phyloP scores from a whole-genome alignment of 2,113 vertebrate genomes.

The Podilymbus podiceps region DNA sequence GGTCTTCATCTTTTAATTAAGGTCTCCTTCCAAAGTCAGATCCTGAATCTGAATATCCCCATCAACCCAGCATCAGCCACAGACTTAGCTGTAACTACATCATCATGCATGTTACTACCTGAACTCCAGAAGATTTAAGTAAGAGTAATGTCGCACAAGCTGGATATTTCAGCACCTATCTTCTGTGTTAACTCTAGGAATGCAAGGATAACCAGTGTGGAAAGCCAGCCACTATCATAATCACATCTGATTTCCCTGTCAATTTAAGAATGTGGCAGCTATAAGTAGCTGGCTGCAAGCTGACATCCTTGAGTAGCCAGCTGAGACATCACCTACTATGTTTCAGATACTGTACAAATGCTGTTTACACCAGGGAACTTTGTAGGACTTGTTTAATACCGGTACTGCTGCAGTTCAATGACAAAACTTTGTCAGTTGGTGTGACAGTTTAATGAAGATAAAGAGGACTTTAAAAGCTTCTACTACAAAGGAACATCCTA shows the following conservation, averaged over 20 bases:
- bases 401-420: conserved; percentile 17
- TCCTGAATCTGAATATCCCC: background rate
- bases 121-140: background rate
- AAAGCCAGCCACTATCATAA: background rate
- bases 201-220: background rate
- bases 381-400: conserved; percentile 1
- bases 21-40: background rate
- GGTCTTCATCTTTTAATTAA: background rate
- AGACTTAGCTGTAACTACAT: background rate
- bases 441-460: conserved; percentile 69
- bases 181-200: background rate
- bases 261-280: background rate
- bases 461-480: conserved; percentile 60
- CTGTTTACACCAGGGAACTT: conserved; percentile 25
- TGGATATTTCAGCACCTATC: background rate
- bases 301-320: background rate
- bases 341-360: background rate
- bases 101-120: background rate
- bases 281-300: background rate
- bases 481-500: background rate
- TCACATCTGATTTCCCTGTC: background rate
- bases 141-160: background rate
- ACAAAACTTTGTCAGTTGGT: conserved; percentile 44
- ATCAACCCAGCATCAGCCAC: background rate
- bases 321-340: background rate